phyloP scores from a whole-genome alignment of 2,113 vertebrate genomes.

The Saccopteryx leptura region DNA sequence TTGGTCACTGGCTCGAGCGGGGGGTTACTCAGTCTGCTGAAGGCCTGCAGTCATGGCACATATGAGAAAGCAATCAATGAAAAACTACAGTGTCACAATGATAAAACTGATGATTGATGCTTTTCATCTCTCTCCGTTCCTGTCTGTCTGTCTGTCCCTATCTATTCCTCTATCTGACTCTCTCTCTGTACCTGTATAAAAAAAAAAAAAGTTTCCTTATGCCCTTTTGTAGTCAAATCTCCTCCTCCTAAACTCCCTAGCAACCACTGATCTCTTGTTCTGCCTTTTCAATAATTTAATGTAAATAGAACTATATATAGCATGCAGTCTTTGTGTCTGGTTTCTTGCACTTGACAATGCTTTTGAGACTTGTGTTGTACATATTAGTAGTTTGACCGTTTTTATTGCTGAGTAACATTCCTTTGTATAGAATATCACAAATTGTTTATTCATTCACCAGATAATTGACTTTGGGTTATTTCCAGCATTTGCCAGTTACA shows the following conservation, averaged over 20 bases:
- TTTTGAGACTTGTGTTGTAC: conserved; percentile 39
- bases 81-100: too few species aligned
- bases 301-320: not conserved
- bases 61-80: too few species aligned
- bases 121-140: too few species aligned
- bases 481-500: conserved; percentile 14
- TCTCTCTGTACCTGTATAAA: too few species aligned
- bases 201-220: too few species aligned
- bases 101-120: too few species aligned
- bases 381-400: conserved; percentile 6
- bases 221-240: not conserved
- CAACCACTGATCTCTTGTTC: conserved; percentile 14
- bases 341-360: conserved; percentile 39
- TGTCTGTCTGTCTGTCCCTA: too few species aligned
- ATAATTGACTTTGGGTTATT: not conserved
- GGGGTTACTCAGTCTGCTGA: too few species aligned
- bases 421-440: conserved; percentile 26
- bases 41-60: too few species aligned
- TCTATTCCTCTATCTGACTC: too few species aligned
- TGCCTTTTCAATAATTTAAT: conserved; percentile 29
- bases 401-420: conserved; percentile 42
- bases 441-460: conserved; percentile 13
- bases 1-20: too few species aligned
- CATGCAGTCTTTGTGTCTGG: not conserved
- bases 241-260: not conserved